Evolutionary conservation across 2,113 vertebrate species (phyloP), one percentile per base, ranked within the genome.

Genomic region (Globicephala melas): DNA sequence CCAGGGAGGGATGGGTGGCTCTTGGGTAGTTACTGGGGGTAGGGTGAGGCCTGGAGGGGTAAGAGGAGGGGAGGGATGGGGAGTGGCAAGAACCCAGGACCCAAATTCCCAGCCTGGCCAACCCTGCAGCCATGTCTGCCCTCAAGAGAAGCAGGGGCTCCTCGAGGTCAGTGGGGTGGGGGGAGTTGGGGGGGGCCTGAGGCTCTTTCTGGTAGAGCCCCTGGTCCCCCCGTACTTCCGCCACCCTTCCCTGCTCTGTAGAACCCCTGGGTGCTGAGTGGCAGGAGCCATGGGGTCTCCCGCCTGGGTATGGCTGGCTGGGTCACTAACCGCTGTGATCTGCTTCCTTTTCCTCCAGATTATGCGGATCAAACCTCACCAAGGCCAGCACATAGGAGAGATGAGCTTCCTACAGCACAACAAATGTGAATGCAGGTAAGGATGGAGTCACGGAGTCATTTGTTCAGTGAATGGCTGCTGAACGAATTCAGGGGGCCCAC

Each of bases 381-480:
- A 98, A 96, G 98, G 99, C 98, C 99, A 99, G 98, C 99, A 99
- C 97, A 99, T 99, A 98, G 98, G 99, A 95, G 99, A 99, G 97
- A 99, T 99, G 99, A 99, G 99, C 99, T 99, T 99, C 98, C 99
- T 99, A 98, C 99, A 99, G 98, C 99, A 99, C 98, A 99, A 98
- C 98, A 99, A 99, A 98, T 99, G 99, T 99, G 99, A 99, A 98
- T 99, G 99, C 99, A 99, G 99, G 99, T 99, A 99, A 99, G 99
- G 98, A 68, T 44, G 55, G 67, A 95, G 50, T 80, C 25, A 26
- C 31, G 14, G 41, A 12, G 92, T 84, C 73, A 63, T 65, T 12
- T 0, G 0, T 7, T 23, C 15, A 11, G 62, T 60, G 23, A 10
- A 8, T n/a, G 65, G 23, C 77, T 0, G 47, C 15, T 53, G 53